These are phyloP conservation scores for Pyrgilauda ruficollis DNA, from an alignment of 2,113 vertebrate genomes.

Conservation along the genomic window DNA sequence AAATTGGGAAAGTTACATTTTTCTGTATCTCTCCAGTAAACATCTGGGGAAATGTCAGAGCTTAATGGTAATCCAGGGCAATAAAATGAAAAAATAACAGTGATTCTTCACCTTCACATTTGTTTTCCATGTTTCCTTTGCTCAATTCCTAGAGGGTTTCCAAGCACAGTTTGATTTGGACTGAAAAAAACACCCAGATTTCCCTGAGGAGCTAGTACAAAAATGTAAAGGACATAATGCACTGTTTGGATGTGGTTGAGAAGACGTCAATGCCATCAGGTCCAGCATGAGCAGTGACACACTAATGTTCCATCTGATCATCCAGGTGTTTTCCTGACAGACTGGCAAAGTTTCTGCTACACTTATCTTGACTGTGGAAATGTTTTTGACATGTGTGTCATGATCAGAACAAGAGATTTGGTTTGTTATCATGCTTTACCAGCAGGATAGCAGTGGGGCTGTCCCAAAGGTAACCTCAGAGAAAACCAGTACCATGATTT, in stretches of 20 bases:
- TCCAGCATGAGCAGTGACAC: not conserved
- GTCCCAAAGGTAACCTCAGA: not conserved
- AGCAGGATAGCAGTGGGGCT: not conserved
- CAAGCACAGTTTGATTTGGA: not conserved
- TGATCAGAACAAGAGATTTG: not conserved
- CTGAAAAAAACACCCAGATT: not conserved
- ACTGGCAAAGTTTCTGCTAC: not conserved
- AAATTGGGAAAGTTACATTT: not conserved
- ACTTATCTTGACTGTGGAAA: not conserved
- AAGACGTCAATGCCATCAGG: not conserved
- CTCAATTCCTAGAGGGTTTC: rapidly evolving
- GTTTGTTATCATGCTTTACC: not conserved
- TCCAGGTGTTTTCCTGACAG: not conserved
- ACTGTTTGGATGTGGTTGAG: not conserved
- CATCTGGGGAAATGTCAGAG: not conserved
- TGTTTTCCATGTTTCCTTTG: not conserved
- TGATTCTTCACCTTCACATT: not conserved
- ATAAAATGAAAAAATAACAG: not conserved
- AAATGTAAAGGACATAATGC: not conserved
- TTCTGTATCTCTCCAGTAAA: not conserved
- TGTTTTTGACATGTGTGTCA: not conserved
- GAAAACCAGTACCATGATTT: not conserved
- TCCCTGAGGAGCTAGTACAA: not conserved
- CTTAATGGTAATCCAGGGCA: not conserved
- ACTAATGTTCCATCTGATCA: not conserved